Percentiles rank a stretch among this genome's conserved stretches.
phyloP scores from a whole-genome alignment of 2,888 invertebrate species.

The Tachina grossa region DNA sequence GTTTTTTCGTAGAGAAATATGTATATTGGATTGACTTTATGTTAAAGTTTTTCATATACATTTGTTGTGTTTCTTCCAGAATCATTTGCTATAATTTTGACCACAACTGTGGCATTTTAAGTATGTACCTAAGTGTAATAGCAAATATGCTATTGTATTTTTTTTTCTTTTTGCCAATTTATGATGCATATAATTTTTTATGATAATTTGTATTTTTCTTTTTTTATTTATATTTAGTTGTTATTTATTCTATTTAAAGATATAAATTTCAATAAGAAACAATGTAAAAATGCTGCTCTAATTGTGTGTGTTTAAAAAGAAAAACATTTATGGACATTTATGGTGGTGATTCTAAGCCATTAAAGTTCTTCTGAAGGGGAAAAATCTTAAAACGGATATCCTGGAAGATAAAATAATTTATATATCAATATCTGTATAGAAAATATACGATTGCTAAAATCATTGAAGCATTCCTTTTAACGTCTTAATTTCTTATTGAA shows the following conservation, averaged over 20 bases:
- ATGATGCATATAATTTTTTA: constrained; percentile 72
- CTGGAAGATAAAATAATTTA: constrained; percentile 21
- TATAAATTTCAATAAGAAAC: constrained; percentile 69
- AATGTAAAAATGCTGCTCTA: constrained; percentile 48
- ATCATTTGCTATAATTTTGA: constrained; percentile 21
- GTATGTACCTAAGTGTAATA: constrained; percentile 49
- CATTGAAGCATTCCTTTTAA: not conserved
- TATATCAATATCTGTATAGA: not conserved
- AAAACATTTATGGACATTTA: constrained; percentile 34
- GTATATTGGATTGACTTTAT: not conserved
- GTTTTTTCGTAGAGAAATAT: too few species aligned
- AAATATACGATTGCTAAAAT: not conserved
- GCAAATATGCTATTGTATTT: constrained; percentile 57
- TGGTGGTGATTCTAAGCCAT: constrained; percentile 50
- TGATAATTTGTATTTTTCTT: constrained; percentile 62
- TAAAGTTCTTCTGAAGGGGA: constrained; percentile 1
- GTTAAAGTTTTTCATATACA: not conserved
- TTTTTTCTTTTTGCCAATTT: constrained; percentile 63
- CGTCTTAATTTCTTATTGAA: not conserved
- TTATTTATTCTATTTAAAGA: constrained; percentile 55
- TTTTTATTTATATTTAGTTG: constrained; percentile 38
- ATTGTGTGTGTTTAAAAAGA: constrained; percentile 34
- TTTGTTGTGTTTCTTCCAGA: not conserved
- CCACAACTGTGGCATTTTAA: constrained; percentile 31
- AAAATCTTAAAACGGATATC: constrained; percentile 4